Base-by-base conservation (phyloP, 2,113 vertebrate species). In the Carassius carassius region DNA sequence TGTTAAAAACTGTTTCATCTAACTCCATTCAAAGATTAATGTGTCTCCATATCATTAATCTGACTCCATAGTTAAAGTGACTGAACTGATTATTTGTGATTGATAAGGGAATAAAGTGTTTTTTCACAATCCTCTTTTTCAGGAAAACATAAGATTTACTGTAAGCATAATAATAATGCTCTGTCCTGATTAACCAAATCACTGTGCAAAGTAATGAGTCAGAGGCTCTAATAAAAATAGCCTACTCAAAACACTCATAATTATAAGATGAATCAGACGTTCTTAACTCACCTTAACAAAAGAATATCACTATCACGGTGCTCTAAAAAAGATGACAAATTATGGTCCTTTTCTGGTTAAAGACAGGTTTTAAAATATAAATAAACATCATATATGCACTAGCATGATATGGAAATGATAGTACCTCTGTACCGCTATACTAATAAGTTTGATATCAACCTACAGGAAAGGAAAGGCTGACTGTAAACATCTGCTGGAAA, bases 401-500 rank as follows among this genome's bases (percentile, higher is more conserved):
- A 25, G 37, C 19, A 73, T 23, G 10, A 14, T 14, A 23, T 1
- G n/a, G 37, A 47, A 41, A 10, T 44, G 41, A 41, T 41, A 41
- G 41, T 41, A 41, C 41, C 1, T 1, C 19, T 17, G n/a, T 29
- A 29, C 29, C 29, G 29, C 29, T 29, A 29, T 25, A 51, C 44
- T 29, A 16, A 1, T 23, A 37, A 1, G 12, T 29, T 51, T 54
- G 16, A 13, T 54, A 19, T 29, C 14, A 16, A 19, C 23, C 1
- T 54, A 21, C 21, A 29, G 23, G 14, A 49, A 49, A 51, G 44
- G 2, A 47, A 75, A 75, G n/a, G 47, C 23, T 49, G 73, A 76
- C 73, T 75, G 3, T 29, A 76, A 29, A 51, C 73, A 76, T 51
- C 23, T 76, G 73, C 47, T 76, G 1, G 14, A 76, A 76, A 29